phyloP scores from a whole-genome alignment of 2,113 vertebrate species.

The Gracilinanus agilis region DNA sequence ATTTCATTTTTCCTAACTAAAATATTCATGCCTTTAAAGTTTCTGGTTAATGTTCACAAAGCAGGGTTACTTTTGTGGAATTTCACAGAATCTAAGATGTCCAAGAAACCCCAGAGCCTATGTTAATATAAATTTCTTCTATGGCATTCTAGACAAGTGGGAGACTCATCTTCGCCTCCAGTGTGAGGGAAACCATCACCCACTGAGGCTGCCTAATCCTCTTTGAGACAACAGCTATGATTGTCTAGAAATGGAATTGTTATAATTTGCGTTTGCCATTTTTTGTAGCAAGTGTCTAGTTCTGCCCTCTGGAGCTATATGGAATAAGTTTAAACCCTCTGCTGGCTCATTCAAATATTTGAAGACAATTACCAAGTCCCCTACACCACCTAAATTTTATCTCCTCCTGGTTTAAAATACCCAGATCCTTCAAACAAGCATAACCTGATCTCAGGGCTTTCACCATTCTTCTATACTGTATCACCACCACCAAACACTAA shows the following conservation, averaged over 20 bases:
- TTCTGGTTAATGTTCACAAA: neutral
- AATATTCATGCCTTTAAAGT: conserved; percentile 18
- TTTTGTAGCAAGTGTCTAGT: neutral
- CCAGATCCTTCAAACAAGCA: neutral
- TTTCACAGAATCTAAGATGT: neutral
- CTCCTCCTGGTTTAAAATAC: no score
- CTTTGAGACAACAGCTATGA: neutral
- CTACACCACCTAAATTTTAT: no score
- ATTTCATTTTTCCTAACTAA: conserved; percentile 45
- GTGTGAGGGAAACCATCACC: no score
- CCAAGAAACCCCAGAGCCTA: neutral
- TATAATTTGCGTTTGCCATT: neutral
- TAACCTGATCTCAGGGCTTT: neutral
- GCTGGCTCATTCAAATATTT: neutral
- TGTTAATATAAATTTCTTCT: neutral
- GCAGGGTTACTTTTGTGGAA: neutral
- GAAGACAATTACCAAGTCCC: neutral
- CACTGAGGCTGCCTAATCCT: neutral
- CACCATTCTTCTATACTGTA: neutral
- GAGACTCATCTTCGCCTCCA: neutral
- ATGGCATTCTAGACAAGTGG: neutral
- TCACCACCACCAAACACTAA: neutral
- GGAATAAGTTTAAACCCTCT: neutral
- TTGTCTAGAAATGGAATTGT: neutral
- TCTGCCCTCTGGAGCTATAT: neutral